These are phyloP conservation scores for Campaea margaritaria DNA, from an alignment of 2,888 invertebrate species.

Conservation along the genomic window DNA sequence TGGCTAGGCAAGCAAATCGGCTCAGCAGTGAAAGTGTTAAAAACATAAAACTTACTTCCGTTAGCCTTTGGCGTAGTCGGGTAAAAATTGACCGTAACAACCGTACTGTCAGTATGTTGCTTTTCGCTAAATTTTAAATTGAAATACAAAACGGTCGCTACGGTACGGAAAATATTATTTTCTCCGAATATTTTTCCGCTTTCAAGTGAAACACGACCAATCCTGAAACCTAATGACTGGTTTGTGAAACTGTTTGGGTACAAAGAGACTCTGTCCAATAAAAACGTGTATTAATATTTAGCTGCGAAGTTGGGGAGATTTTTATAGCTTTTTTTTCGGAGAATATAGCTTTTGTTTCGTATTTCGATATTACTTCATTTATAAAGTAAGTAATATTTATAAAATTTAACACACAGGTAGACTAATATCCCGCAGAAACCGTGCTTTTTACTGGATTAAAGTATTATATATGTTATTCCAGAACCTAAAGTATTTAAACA, in stretches of 20 bases:
- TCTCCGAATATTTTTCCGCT: slow-evolving; percentile 5
- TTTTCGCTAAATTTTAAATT: not conserved
- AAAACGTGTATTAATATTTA: not conserved
- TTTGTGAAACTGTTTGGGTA: slow-evolving; percentile 5
- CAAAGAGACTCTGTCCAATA: slow-evolving; percentile 5
- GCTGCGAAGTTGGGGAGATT: slow-evolving; percentile 3
- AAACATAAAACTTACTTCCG: too few relatives aligned
- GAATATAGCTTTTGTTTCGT: too few relatives aligned
- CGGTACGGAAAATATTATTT: not conserved
- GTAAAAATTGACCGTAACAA: not conserved
- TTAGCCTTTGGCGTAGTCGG: too few relatives aligned
- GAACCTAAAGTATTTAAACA: too few relatives aligned
- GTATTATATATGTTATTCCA: too few relatives aligned
- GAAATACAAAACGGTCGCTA: slow-evolving; percentile 8
- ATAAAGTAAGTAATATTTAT: too few relatives aligned
- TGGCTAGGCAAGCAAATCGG: too few relatives aligned
- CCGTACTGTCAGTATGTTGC: not conserved
- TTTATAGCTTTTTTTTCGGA: slow-evolving; percentile 6
- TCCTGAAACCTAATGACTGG: slow-evolving; percentile 1
- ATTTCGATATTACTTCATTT: too few relatives aligned
- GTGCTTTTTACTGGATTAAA: too few relatives aligned
- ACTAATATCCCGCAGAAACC: too few relatives aligned
- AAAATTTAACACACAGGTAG: too few relatives aligned
- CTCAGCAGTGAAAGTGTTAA: too few relatives aligned
- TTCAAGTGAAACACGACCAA: slow-evolving; percentile 4